Conservation (phyloP, 92 coral and sea anemone species). For the Scolanthus callimorphus region DNA sequence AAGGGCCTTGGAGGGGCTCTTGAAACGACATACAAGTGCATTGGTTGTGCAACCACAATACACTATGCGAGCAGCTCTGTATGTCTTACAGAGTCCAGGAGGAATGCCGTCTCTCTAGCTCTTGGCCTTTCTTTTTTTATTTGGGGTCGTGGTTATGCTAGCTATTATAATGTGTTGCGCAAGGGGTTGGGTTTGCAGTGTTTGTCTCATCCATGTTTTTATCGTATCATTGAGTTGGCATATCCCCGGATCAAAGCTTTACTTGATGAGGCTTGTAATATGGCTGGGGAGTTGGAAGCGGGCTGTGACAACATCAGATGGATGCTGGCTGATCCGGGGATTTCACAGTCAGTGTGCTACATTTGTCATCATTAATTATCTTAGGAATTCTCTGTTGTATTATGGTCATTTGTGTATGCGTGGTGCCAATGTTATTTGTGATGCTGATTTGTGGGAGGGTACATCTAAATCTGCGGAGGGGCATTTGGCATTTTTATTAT, state of each 20-base stretch:
- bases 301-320: too few species aligned
- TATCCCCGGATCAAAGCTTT: constrained; percentile 36
- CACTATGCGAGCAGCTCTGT: constrained; percentile 47
- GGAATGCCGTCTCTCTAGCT: constrained; percentile 18
- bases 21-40: too few species aligned
- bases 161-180: too few species aligned
- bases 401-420: too few species aligned
- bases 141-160: too few species aligned
- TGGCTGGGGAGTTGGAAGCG: constrained; percentile 28
- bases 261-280: constrained; percentile 51
- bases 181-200: constrained; percentile 41
- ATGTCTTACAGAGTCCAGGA: constrained; percentile 8
- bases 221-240: constrained; percentile 29
- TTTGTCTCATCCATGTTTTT: constrained; percentile 26
- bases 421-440: constrained; percentile 8
- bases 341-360: too few species aligned
- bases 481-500: constrained; percentile 3
- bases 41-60: too few species aligned
- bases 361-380: too few species aligned
- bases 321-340: too few species aligned
- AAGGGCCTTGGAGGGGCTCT: too few species aligned
- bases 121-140: constrained; percentile 39
- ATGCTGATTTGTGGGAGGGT: constrained; percentile 12
- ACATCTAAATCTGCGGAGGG: constrained; percentile 19
- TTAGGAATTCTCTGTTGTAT: too few species aligned